Percentiles rank a stretch among this genome's conserved stretches.
Evolutionary conservation across 2,888 invertebrate species (phyloP).

Genomic region (Apamea epomidion): DNA sequence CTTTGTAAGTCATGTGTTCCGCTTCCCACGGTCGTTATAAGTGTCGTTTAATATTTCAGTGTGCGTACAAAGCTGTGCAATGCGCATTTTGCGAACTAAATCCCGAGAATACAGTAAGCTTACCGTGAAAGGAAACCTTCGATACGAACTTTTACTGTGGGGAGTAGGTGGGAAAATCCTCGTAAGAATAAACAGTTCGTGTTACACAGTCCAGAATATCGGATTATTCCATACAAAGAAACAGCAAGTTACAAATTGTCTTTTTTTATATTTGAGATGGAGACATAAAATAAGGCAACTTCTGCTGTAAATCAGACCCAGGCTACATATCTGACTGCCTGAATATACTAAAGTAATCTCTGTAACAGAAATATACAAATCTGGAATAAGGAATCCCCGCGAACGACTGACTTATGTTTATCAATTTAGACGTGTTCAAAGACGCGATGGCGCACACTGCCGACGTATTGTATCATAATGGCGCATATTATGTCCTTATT

Average conservation of each 20-base stretch:
- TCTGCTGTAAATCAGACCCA: constrained; percentile 31
- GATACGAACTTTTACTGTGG: constrained; percentile 28
- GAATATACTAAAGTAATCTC: constrained; percentile 36
- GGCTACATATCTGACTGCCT: constrained; percentile 12
- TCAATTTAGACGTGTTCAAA: constrained; percentile 76
- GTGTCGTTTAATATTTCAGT: constrained; percentile 67
- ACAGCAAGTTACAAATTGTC: constrained; percentile 2
- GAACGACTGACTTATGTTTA: constrained; percentile 73
- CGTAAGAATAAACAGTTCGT: constrained; percentile 13
- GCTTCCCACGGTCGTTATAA: constrained; percentile 63
- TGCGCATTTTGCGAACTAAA: constrained; percentile 63
- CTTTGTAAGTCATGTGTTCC: constrained; percentile 61
- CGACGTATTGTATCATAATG: constrained; percentile 77
- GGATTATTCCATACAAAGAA: constrained; percentile 23
- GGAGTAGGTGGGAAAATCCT: constrained; percentile 9
- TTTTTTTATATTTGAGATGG: neutral
- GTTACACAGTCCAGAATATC: neutral
- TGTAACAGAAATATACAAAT: constrained; percentile 26
- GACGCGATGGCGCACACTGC: constrained; percentile 66
- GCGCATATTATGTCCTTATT: constrained; percentile 77
- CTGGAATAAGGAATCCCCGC: constrained; percentile 39
- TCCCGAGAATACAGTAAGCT: constrained; percentile 55
- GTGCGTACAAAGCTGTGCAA: constrained; percentile 64
- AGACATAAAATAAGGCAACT: constrained; percentile 7
- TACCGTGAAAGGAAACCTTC: constrained; percentile 38